Percentiles rank a stretch among this genome's conserved stretches.
Evolutionary conservation across 2,797 vertebrate species (phyloP).

Genomic region (Steatocranus sp.): DNA sequence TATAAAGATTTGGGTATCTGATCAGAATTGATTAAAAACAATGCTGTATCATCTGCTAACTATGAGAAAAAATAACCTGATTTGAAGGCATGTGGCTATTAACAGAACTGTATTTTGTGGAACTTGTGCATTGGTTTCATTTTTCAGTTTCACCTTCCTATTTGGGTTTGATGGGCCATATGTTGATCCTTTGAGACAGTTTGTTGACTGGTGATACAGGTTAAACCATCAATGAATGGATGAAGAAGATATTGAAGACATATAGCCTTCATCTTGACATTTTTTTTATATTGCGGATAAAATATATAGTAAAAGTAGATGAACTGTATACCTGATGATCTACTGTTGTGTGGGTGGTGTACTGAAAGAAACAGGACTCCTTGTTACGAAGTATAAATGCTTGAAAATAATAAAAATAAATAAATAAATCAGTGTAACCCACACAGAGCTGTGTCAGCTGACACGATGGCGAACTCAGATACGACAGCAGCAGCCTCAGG

Average conservation of each 20-base stretch:
- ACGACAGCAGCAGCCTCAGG: conserved; percentile 56
- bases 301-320: neutral
- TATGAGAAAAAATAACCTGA: neutral
- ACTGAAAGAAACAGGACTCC: neutral
- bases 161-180: neutral
- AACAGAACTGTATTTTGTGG: neutral
- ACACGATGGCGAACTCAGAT: conserved; percentile 46
- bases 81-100: neutral
- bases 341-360: neutral
- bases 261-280: neutral
- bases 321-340: neutral
- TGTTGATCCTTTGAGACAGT: neutral
- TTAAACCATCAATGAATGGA: neutral
- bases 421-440: conserved; percentile 16
- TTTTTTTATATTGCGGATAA: neutral
- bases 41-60: neutral
- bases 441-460: conserved; percentile 44
- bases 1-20: neutral
- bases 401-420: neutral
- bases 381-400: neutral
- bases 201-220: neutral
- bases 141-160: neutral
- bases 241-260: neutral
- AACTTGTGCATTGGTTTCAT: neutral
- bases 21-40: neutral